Evolutionary conservation across 2,888 invertebrate genomes (phyloP).

Genomic region (Brenthis daphne): DNA sequence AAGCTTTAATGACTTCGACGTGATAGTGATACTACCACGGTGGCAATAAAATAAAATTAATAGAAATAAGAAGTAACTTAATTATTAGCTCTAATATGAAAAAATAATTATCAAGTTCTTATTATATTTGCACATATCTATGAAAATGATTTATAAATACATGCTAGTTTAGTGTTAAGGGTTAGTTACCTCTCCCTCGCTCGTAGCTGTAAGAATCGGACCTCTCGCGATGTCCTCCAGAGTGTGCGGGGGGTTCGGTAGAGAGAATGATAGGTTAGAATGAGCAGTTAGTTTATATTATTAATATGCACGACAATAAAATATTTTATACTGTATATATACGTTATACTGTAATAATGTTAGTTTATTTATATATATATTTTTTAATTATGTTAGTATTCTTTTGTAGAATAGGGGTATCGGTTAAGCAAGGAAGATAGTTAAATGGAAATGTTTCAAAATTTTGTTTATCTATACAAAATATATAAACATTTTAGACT

Average conservation of each 20-base stretch:
- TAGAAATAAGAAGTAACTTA: no score
- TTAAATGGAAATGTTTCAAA: slow-evolving; percentile 10
- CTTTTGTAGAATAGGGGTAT: not conserved
- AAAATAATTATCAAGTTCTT: no score
- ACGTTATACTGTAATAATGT: not conserved
- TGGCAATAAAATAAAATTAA: no score
- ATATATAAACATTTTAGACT: not conserved
- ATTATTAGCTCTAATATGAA: no score
- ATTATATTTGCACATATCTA: no score
- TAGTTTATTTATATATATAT: not conserved
- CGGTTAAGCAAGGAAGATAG: not conserved
- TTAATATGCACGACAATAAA: not conserved
- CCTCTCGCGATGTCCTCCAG: slow-evolving; percentile 72
- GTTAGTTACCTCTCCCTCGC: slow-evolving; percentile 86
- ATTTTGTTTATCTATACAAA: not conserved
- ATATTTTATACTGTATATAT: not conserved
- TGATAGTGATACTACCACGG: no score
- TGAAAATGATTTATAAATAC: not conserved
- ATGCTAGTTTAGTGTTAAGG: slow-evolving; percentile 15
- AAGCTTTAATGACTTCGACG: no score
- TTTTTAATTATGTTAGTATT: no score
- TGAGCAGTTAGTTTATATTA: slow-evolving; percentile 19
- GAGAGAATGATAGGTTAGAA: slow-evolving; percentile 57
- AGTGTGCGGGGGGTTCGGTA: slow-evolving; percentile 66
- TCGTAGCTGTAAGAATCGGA: slow-evolving; percentile 85